phyloP scores from a whole-genome alignment of 1,140 invertebrate genomes.

The Euwallacea similis region DNA sequence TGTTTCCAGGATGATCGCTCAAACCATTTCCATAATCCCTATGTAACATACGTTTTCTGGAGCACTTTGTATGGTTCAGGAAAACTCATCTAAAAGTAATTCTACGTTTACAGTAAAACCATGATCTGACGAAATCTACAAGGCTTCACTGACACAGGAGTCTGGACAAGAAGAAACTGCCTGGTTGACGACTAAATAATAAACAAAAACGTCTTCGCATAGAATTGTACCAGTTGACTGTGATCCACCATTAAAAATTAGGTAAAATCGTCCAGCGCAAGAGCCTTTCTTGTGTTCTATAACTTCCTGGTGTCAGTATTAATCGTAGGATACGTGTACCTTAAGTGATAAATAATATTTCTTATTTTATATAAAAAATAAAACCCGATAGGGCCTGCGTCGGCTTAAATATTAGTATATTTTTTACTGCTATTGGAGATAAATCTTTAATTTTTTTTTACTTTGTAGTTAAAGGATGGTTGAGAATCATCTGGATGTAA shows the following conservation, averaged over 20 bases:
- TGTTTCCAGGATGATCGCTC: too few species aligned
- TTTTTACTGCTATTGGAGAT: constrained; percentile 43
- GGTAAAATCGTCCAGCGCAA: constrained; percentile 13
- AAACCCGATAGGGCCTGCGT: constrained; percentile 32
- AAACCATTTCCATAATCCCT: too few species aligned
- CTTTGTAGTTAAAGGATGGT: background rate
- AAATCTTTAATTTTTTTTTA: constrained; percentile 38
- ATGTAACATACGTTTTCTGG: too few species aligned
- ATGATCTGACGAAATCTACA: constrained; percentile 28
- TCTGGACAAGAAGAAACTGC: constrained; percentile 18
- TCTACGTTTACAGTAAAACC: constrained; percentile 26
- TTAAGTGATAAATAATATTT: constrained; percentile 45
- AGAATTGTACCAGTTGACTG: constrained; percentile 34
- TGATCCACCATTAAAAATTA: constrained; percentile 33
- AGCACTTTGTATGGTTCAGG: too few species aligned
- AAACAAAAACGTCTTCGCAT: constrained; percentile 17
- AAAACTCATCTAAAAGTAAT: background rate
- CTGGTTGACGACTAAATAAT: constrained; percentile 10
- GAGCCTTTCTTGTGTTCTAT: constrained; percentile 28
- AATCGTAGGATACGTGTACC: constrained; percentile 44
- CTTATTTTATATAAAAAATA: constrained; percentile 45
- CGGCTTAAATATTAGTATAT: constrained; percentile 40
- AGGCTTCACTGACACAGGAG: constrained; percentile 34
- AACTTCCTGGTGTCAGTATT: constrained; percentile 48
- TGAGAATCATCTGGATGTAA: constrained; percentile 4